phyloP scores from a whole-genome alignment of 2,888 invertebrate species.

The Cosmia trapezina region DNA sequence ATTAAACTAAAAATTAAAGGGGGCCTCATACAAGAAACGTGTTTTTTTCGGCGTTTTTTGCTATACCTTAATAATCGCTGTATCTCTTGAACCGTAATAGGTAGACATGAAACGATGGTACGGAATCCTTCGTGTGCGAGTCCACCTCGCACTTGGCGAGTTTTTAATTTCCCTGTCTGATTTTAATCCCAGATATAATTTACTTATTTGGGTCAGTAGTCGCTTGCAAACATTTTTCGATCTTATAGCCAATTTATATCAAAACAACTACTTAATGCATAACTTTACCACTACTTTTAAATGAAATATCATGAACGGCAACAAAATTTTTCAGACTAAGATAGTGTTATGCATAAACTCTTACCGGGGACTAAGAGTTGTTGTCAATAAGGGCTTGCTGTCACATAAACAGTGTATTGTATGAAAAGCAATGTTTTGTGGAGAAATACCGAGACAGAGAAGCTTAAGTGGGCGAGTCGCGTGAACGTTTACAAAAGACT shows the following conservation, averaged over 20 bases:
- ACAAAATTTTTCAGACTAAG: slow-evolving; percentile 1
- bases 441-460: slow-evolving; percentile 64
- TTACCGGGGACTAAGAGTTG: background rate
- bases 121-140: too few relatives aligned
- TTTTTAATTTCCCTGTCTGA: background rate
- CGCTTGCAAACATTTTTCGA: background rate
- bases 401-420: slow-evolving; percentile 39
- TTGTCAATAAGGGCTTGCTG: slow-evolving; percentile 1
- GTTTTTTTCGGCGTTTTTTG: too few relatives aligned
- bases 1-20: too few relatives aligned
- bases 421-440: slow-evolving; percentile 55
- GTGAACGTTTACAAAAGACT: slow-evolving; percentile 75
- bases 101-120: too few relatives aligned
- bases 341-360: slow-evolving; percentile 17
- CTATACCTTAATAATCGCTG: too few relatives aligned
- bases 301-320: background rate
- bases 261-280: too few relatives aligned
- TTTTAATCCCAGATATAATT: background rate
- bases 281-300: background rate
- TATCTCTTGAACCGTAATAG: too few relatives aligned
- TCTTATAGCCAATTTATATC: background rate
- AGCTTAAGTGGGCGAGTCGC: slow-evolving; percentile 69
- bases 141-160: too few relatives aligned
- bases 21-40: too few relatives aligned
- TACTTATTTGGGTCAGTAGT: background rate